These are phyloP conservation scores for Bucco capensis DNA, from an alignment of 2,113 vertebrate species.

Conservation along the genomic window DNA sequence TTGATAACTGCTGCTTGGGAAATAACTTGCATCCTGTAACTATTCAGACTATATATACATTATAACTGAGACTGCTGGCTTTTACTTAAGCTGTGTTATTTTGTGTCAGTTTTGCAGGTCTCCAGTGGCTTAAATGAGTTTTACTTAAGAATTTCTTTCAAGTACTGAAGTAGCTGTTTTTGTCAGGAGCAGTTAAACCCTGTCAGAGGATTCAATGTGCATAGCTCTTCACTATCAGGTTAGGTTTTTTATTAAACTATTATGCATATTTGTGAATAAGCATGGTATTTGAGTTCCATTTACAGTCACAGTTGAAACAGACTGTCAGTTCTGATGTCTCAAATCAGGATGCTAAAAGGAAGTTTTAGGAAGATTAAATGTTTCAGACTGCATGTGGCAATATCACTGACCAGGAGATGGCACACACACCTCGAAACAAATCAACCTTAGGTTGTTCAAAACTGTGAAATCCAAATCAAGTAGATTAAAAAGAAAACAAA, in stretches of 20 bases:
- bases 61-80: background rate
- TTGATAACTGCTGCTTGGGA: background rate
- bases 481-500: background rate
- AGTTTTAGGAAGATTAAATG: background rate
- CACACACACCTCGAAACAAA: background rate
- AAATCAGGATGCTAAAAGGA: background rate
- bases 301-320: background rate
- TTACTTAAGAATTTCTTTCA: background rate
- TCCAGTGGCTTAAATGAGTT: background rate
- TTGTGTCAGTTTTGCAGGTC: background rate
- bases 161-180: background rate
- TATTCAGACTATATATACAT: background rate
- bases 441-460: background rate
- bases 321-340: background rate
- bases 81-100: background rate
- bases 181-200: background rate
- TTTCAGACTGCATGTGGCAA: background rate
- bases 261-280: background rate
- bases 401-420: background rate
- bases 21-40: background rate
- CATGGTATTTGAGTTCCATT: background rate
- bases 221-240: background rate
- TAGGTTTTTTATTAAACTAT: background rate
- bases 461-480: background rate
- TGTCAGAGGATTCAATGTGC: background rate